Evolutionary conservation across 2,888 invertebrate genomes (phyloP), one percentile per base, ranked within the genome.

Genomic region (Rhyacophila evoluta): DNA sequence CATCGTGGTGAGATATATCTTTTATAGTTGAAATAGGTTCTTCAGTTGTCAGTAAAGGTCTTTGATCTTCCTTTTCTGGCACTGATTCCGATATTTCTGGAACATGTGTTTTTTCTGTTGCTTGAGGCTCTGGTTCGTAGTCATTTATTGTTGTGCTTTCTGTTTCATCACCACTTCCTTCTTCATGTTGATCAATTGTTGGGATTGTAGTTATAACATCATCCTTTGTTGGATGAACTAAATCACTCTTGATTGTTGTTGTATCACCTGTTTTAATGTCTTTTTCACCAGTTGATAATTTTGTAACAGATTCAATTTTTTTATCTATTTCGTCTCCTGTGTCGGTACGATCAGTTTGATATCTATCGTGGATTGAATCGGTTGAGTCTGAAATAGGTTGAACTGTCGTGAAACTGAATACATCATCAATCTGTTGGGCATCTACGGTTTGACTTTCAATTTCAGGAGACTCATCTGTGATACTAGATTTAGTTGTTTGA

Each of bases 251-350:
- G 33, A 19, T 0, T 6, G 70, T 70, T 41, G 33, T 19, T 38
- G n/a, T n/a, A 11, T 28, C 74, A 12, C 37, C 70, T 75, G 72
- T 29, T 81, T 82, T 1, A 68, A 74, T n/a, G 12, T 75, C 12
- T 36, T 68, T 37, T 8, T 19, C 55, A 1, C 25, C 19, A 19
- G 1, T 39, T 27, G 10, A 8, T 38, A 36, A 4, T 74, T 70
- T 68, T 75, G 39, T 79, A 82, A 19, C 68, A 1, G 68, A 74
- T 68, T 74, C 41, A 12, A 36, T 37, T 10, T 28, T 67, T 37
- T 68, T 29, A 15, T 76, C 76, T 55, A 39, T 55, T 2, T 12
- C 12, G 15, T 6, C 69, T 19, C 19, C 19, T 55, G 55, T 25
- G 19, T 55, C 55, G 10, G 19, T 55, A 2, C 15, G 27, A 69